Evolutionary conservation across 2,797 vertebrate species (phyloP), one percentile per base, ranked within the genome.

Genomic region (Pseudomugil gertrudae): DNA sequence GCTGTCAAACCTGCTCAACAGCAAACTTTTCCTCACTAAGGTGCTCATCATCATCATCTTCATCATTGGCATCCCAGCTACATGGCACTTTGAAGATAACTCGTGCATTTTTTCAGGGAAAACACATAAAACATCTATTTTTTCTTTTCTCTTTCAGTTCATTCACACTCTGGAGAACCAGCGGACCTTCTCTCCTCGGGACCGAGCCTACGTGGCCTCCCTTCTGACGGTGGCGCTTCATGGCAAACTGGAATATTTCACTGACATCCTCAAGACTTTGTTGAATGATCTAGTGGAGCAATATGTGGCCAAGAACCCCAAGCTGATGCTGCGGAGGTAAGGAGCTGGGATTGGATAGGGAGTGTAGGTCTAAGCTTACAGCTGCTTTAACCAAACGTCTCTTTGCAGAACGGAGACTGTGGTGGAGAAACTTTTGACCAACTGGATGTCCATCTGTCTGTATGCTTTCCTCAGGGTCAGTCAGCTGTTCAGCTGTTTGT

Each of bases 371-470:
- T 7, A 40, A 17, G 38, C 36, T 10, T 19, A 5, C 3, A 19
- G 15, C 11, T 27, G 30, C 9, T 21, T 30, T 29, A 52, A 19
- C 15, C 62, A n/a, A 61, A n/a, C 65, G 23, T 57, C 17, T 53
- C 11, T 72, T 30, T 91, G 62, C 88, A 99, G 98, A 88, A 99
- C 98, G 0, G 97, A 99, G 93, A 98, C 96, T 0, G 98, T 99
- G 81, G 98, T 99, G 64, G 98, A 99, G 88, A 99, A 99, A 87
- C 92, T 99, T 79, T 91, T 99, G 85, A 98, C 97, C 72, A 99
- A 99, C 90, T 99, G 98, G 97, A 99, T 99, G 96, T 99, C 98
- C 77, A 98, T 99, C 92, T 98, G 97, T 75, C 95, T 99, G 14
- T 99, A 98, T 0, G 84, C 96, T 0, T 98, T 98, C 30, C 95